Evolutionary conservation across 1,140 invertebrate species (phyloP), one percentile per base, ranked within the genome.

Genomic region (Drosophila parabipectinata): DNA sequence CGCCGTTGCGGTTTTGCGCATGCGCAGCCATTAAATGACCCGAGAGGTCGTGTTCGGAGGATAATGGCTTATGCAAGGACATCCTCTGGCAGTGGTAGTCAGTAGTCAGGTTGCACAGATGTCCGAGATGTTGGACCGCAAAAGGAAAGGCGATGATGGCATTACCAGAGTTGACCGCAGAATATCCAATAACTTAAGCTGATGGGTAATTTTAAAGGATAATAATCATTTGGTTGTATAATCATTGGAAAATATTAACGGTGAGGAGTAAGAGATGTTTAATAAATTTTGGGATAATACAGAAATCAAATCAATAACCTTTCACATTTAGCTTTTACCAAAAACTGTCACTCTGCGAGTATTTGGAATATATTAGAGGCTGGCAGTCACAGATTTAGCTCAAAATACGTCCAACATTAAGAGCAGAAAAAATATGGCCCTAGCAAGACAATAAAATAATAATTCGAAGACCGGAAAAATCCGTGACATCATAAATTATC

Each of bases 401-500:
- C 68, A 64, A 59, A 64, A 59, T 53, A 45, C 54, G 44, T 41
- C 26, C 32, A 58, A 58, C 60, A 62, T 62, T 53, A 50, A 54
- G 44, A 53, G 72, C 39, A 63, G 63, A 30, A 28, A 67, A 66
- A 58, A 58, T 48, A 57, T 68, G 58, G 54, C 30, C 45, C 41
- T 48, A 39, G 28, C n/a, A 58, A 72, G 63, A 74, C 73, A 77
- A 77, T 77, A 81, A 80, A 84, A 83, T 63, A 80, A 77, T 85
- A 84, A 77, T 61, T 63, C 64, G 58, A 63, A 63, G 61, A 72
- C 58, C 73, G 74, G 82, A 82, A 81, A 77, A 77, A 71, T 77
- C 84, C 77, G 77, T 89, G 82, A 90, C 87, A 90, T 90, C 87
- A 90, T 90, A 90, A 90, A 90, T 90, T 90, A 90, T 90, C 87